Conservation (phyloP, 2,113 vertebrate species). For the Lepisosteus oculatus region DNA sequence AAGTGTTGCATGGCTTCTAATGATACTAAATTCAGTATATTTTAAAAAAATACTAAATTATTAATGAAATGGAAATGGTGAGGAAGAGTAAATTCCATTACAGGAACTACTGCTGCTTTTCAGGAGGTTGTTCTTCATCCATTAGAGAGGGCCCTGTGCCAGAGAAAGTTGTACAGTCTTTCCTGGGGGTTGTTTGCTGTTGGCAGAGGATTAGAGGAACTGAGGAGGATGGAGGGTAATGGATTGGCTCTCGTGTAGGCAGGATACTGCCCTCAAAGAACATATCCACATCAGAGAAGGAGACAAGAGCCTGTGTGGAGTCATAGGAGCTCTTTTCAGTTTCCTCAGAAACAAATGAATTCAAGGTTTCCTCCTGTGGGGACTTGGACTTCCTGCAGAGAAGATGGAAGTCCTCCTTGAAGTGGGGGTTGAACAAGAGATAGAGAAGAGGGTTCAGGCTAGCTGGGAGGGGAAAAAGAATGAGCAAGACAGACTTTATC, state of each 20-base stretch:
- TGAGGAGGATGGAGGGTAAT: conserved; percentile 45
- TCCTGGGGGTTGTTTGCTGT: conserved; percentile 53
- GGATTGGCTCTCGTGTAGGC: conserved; percentile 37
- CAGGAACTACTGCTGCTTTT: conserved; percentile 32
- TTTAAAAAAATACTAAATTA: conserved; percentile 44
- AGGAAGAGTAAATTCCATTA: conserved; percentile 49
- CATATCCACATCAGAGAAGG: conserved; percentile 69
- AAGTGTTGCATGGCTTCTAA: background rate
- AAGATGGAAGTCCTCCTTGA: conserved; percentile 76
- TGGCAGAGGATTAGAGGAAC: conserved; percentile 74
- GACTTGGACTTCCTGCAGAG: conserved; percentile 62
- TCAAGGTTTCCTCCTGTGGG: conserved; percentile 52
- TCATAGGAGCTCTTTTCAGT: conserved; percentile 88
- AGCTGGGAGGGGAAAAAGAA: conserved; percentile 85
- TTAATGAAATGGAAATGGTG: conserved; percentile 55
- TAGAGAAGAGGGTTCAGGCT: conserved; percentile 92
- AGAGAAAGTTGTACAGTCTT: conserved; percentile 51
- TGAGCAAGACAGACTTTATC: conserved; percentile 81
- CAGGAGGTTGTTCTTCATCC: conserved; percentile 51
- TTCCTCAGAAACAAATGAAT: conserved; percentile 65
- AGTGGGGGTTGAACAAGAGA: conserved; percentile 82
- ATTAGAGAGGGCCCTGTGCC: conserved; percentile 45
- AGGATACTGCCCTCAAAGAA: conserved; percentile 48
- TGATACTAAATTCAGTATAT: conserved; percentile 24
- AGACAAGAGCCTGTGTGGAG: conserved; percentile 79